Base-by-base conservation (phyloP, 35 echinoderm and acorn worm species). In the Apostichopus japonicus region DNA sequence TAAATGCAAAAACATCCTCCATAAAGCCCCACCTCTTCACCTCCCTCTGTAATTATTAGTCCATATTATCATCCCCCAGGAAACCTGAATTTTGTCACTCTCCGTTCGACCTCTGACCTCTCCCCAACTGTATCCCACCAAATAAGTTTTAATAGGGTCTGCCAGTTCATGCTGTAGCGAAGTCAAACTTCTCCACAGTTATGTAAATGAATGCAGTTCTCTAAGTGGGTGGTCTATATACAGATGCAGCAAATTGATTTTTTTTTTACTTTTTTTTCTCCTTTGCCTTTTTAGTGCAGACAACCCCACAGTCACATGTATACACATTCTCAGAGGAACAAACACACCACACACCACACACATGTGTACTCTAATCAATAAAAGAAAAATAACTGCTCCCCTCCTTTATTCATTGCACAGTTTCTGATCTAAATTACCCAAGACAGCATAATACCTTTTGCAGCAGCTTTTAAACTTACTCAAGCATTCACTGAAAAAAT, bases 81-180 rank as follows among this genome's bases (percentile, higher is more conserved):
- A 87, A 87, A 62, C 86, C 56, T 87, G 86, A 87, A 87, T 55
- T 44, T 87, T 87, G 86, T 87, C 86, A 87, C 86, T 58, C 33
- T 87, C 62, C 10, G 57, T n/a, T 25, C 84, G 9, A 63, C 86
- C 19, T 87, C 58, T 7, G n/a, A 63, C 86, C 86, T 67, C 63
- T 67, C 11, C 63, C 19, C 53, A 87, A 13, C 51, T 55, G 10
- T 83, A 83, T 33, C 79, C 51, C 5, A 13, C 33, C 33, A 83
- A 83, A 54, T 14, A 83, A 83, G 7, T 83, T 44, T 54, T 55
- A 83, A 19, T 83, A 67, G 9, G 63, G 63, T 67, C 63, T 67
- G 19, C 63, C 5, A 19, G 63, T 67, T 67, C 14, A 67, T 8
- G 51, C 79, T 55, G 54, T 54, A 54, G 54, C 79, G 54, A 19